Evolutionary conservation across 2,888 invertebrate species (phyloP).

Genomic region (Amphipoea lucens): DNA sequence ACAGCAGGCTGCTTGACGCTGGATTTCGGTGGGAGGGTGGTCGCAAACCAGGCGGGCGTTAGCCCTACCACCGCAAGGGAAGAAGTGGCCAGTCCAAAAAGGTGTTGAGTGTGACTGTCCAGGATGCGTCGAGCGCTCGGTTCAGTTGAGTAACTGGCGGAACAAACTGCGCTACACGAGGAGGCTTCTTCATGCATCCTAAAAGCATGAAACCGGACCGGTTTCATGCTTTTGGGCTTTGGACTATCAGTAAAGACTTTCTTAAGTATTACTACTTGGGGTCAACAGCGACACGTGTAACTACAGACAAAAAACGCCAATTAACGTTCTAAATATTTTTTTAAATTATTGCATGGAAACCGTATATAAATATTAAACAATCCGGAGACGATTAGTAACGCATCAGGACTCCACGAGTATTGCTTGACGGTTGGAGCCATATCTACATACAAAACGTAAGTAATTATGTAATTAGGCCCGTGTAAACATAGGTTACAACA

Average conservation of each 20-base stretch:
- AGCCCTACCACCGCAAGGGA: no score
- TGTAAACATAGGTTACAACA: conserved; percentile 28
- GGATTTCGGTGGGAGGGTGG: no score
- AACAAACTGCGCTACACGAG: no score
- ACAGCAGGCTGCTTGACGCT: no score
- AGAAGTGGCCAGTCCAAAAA: no score
- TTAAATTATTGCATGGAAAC: conserved; percentile 4
- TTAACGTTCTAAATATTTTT: conserved; percentile 9
- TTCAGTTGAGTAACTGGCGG: no score
- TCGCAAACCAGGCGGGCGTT: no score
- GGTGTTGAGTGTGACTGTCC: no score
- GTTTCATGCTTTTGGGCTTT: background rate
- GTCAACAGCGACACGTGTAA: background rate
- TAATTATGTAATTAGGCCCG: conserved; percentile 34
- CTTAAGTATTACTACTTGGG: background rate
- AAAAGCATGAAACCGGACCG: no score
- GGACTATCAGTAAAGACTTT: background rate
- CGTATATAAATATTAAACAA: conserved; percentile 22
- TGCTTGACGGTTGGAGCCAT: conserved; percentile 19
- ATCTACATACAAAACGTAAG: conserved; percentile 14
- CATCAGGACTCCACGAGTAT: conserved; percentile 33
- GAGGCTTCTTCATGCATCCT: no score
- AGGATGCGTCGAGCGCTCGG: no score
- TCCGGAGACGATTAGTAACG: conserved; percentile 56
- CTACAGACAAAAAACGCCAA: background rate